These are phyloP conservation scores for Indri indri DNA, from an alignment of 2,113 vertebrate genomes.

Conservation along the genomic window DNA sequence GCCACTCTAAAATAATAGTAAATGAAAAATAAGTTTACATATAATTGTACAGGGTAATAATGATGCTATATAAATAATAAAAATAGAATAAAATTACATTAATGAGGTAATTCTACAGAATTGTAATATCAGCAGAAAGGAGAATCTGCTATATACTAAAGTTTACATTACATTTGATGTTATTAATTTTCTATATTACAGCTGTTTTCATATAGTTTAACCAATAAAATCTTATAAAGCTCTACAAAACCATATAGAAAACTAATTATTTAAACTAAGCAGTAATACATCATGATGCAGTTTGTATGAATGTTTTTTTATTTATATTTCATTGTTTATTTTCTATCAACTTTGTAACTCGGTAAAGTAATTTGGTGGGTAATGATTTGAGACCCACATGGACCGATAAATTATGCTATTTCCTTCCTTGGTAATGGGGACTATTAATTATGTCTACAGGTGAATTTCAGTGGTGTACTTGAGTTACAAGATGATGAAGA, in stretches of 20 bases:
- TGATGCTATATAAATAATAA: neutral
- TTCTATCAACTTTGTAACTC: neutral
- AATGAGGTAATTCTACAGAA: constrained; percentile 37
- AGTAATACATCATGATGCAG: neutral
- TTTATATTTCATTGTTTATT: constrained; percentile 27
- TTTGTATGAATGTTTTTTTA: neutral
- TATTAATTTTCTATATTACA: constrained; percentile 3
- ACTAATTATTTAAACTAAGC: constrained; percentile 39
- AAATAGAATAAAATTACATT: constrained; percentile 11
- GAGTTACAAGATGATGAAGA: neutral
- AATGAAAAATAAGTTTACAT: constrained; percentile 57
- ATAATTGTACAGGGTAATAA: constrained; percentile 35
- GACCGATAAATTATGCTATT: neutral
- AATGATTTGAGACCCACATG: neutral
- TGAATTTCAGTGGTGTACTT: neutral
- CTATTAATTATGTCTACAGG: neutral
- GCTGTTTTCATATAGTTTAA: constrained; percentile 41
- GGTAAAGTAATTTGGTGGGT: neutral
- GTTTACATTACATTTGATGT: neutral
- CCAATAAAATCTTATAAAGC: constrained; percentile 16
- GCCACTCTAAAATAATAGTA: constrained; percentile 20
- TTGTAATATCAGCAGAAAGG: constrained; percentile 27
- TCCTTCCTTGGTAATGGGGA: neutral
- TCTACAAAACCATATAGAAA: constrained; percentile 37
- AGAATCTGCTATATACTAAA: constrained; percentile 54